Percentiles rank a stretch among this genome's conserved stretches.
These are phyloP conservation scores for Chironomus tentans DNA, from an alignment of 2,888 invertebrate species.

Conservation along the genomic window DNA sequence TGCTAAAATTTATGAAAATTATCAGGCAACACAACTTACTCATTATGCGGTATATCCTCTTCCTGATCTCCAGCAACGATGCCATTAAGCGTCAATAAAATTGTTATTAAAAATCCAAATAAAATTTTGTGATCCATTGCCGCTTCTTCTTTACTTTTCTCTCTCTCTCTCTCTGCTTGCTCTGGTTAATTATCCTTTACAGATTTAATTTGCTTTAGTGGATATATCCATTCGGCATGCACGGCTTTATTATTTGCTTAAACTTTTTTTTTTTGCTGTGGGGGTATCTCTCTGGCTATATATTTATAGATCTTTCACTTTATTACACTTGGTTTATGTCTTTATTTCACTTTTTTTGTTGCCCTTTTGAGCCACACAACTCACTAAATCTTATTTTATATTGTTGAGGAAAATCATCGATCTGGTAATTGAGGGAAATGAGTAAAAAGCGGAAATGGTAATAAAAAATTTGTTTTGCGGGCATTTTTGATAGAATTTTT, in stretches of 20 bases:
- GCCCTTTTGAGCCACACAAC: neutral
- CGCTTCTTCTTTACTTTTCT: neutral
- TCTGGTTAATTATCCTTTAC: constrained; percentile 1
- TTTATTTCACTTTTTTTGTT: neutral
- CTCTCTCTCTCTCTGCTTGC: neutral
- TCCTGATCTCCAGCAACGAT: constrained; percentile 56
- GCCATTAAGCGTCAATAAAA: constrained; percentile 21
- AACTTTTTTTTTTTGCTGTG: neutral
- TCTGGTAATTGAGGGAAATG: no score
- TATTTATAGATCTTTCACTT: neutral
- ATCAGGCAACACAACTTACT: constrained; percentile 52
- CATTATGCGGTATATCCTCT: constrained; percentile 83
- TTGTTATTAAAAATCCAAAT: constrained; percentile 21
- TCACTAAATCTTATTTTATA: neutral
- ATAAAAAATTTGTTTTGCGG: no score
- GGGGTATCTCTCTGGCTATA: neutral
- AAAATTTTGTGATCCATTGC: constrained; percentile 21
- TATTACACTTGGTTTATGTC: neutral
- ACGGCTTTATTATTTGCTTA: neutral
- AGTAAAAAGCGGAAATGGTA: no score
- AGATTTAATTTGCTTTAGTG: neutral
- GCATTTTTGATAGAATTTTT: no score
- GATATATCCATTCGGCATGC: neutral
- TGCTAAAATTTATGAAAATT: neutral
- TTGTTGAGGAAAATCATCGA: neutral